phyloP scores from a whole-genome alignment of 2,888 invertebrate species.

The Boloria euphrosyne region DNA sequence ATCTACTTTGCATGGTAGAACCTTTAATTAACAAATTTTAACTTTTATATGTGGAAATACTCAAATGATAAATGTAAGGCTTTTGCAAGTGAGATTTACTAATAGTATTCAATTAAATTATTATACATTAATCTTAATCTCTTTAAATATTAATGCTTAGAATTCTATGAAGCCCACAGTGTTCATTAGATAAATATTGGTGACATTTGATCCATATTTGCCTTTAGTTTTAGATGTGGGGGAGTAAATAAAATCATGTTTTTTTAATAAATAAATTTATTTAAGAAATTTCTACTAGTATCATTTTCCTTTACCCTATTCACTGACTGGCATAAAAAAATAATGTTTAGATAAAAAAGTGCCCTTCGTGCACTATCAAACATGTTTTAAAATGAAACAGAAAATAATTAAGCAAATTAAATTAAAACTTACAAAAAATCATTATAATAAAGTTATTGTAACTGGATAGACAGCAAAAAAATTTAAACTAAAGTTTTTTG shows the following conservation, averaged over 20 bases:
- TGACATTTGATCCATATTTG: constrained; percentile 9
- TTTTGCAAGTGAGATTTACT: constrained; percentile 16
- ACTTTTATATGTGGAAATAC: neutral
- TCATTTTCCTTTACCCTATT: constrained; percentile 17
- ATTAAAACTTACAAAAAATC: too few relatives aligned
- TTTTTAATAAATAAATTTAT: constrained; percentile 29
- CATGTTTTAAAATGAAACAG: too few relatives aligned
- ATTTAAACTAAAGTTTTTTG: too few relatives aligned
- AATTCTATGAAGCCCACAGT: constrained; percentile 24
- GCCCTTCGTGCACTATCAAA: too few relatives aligned
- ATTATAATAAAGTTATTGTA: too few relatives aligned
- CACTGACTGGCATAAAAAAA: neutral
- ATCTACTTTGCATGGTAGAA: too few relatives aligned
- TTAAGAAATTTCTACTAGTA: constrained; percentile 20
- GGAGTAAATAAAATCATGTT: constrained; percentile 21
- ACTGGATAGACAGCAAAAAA: too few relatives aligned
- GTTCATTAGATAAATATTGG: constrained; percentile 33
- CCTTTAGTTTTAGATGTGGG: constrained; percentile 14
- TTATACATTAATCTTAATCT: neutral
- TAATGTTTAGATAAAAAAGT: neutral
- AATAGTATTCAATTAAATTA: constrained; percentile 22
- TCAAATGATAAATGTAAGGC: neutral
- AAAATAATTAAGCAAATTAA: too few relatives aligned
- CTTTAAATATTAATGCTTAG: constrained; percentile 1
- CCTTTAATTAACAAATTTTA: too few relatives aligned